Conservation (phyloP, 2,113 vertebrate genomes). For the Accipiter virgatus region DNA sequence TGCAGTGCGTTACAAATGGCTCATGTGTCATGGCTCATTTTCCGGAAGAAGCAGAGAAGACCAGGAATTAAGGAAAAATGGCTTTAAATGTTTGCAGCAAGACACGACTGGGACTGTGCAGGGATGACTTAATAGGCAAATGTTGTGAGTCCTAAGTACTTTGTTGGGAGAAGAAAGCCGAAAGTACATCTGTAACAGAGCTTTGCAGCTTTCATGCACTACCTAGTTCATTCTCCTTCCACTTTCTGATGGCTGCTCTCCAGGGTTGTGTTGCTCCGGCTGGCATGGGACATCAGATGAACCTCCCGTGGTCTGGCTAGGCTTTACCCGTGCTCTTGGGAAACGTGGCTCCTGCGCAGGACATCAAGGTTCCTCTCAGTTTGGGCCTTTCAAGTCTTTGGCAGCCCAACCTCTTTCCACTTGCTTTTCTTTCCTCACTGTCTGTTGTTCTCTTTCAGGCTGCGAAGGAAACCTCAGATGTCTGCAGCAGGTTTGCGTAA, state of each 20-base stretch:
- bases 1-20: not conserved
- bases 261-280: fast-evolving
- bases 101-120: not conserved
- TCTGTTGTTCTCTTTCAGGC: not conserved
- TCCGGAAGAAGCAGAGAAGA: not conserved
- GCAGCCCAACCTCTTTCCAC: not conserved
- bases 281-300: fast-evolving
- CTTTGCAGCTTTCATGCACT: not conserved
- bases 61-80: not conserved
- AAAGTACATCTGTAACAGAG: not conserved
- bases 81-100: not conserved
- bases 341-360: not conserved
- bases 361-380: fast-evolving
- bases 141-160: not conserved
- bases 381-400: not conserved
- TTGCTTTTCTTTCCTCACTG: not conserved
- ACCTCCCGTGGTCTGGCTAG: not conserved
- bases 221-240: not conserved
- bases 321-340: not conserved
- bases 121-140: not conserved
- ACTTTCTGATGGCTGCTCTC: not conserved
- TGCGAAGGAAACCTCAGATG: not conserved
- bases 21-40: conserved; percentile 49
- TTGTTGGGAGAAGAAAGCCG: not conserved
- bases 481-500: not conserved